phyloP scores from a whole-genome alignment of 2,113 vertebrate genomes.

The Podarcis muralis region DNA sequence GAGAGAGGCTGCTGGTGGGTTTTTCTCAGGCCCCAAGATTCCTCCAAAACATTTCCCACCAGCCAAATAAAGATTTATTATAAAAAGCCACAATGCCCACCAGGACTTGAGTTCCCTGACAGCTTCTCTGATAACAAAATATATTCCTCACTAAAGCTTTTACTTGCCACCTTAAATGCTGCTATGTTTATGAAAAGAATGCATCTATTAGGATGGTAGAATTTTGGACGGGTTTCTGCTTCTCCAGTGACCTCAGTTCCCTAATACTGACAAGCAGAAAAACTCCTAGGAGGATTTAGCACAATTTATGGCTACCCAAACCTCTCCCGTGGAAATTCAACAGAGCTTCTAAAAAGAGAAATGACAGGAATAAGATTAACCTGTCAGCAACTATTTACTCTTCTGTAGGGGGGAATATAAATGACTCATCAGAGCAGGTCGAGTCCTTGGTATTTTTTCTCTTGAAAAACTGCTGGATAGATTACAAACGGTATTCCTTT shows the following conservation, averaged over 20 bases:
- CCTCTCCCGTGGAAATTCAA: neutral
- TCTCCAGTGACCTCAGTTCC: neutral
- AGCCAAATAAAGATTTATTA: neutral
- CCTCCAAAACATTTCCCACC: neutral
- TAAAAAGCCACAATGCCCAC: neutral
- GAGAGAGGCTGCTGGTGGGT: neutral
- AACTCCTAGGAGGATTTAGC: neutral
- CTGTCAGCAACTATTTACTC: constrained; percentile 6
- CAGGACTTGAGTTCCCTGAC: neutral
- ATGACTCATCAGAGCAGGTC: neutral
- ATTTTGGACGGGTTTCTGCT: constrained; percentile 13
- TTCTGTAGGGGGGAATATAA: neutral
- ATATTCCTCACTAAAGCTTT: neutral
- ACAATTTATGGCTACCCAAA: neutral
- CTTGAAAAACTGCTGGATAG: neutral
- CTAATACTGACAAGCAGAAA: neutral
- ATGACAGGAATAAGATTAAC: constrained; percentile 1
- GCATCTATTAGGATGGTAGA: neutral
- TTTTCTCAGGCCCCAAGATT: neutral
- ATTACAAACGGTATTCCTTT: neutral
- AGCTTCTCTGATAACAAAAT: neutral
- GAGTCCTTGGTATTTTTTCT: neutral
- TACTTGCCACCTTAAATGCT: neutral
- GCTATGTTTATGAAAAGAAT: neutral
- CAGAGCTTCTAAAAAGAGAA: constrained; percentile 2